Conservation (phyloP, 1,140 invertebrate species). For the Diachasma alloeum region DNA sequence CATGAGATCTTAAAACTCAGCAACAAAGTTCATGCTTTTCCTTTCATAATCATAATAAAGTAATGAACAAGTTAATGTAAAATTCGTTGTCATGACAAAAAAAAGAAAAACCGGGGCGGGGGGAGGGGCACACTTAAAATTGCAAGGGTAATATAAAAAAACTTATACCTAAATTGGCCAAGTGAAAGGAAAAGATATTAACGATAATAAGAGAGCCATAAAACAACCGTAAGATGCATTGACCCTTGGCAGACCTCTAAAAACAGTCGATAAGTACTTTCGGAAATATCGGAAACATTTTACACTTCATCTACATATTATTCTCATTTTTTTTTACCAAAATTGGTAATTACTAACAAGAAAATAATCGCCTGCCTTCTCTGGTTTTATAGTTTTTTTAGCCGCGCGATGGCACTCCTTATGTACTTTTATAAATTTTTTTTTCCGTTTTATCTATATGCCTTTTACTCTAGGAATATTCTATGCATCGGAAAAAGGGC, state of each 20-base stretch:
- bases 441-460: constrained; percentile 21
- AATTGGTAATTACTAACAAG: constrained; percentile 57
- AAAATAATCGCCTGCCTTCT: constrained; percentile 55
- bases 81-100: constrained; percentile 20
- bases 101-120: not conserved
- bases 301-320: constrained; percentile 50
- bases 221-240: constrained; percentile 36
- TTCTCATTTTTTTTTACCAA: constrained; percentile 55
- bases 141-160: constrained; percentile 19
- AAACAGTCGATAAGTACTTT: constrained; percentile 65
- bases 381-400: constrained; percentile 41
- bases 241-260: constrained; percentile 59
- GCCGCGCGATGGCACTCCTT: constrained; percentile 60
- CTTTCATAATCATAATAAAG: not conserved
- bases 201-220: constrained; percentile 7
- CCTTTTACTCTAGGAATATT: constrained; percentile 12
- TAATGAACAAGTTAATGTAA: constrained; percentile 1
- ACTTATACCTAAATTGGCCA: not conserved
- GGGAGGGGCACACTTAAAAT: not conserved
- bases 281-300: constrained; percentile 61
- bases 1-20: not conserved
- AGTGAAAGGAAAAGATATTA: not conserved
- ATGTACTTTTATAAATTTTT: constrained; percentile 36
- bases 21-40: not conserved
- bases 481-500: constrained; percentile 14